phyloP scores from a whole-genome alignment of 2,113 vertebrate species.

The Centropus unirufus region DNA sequence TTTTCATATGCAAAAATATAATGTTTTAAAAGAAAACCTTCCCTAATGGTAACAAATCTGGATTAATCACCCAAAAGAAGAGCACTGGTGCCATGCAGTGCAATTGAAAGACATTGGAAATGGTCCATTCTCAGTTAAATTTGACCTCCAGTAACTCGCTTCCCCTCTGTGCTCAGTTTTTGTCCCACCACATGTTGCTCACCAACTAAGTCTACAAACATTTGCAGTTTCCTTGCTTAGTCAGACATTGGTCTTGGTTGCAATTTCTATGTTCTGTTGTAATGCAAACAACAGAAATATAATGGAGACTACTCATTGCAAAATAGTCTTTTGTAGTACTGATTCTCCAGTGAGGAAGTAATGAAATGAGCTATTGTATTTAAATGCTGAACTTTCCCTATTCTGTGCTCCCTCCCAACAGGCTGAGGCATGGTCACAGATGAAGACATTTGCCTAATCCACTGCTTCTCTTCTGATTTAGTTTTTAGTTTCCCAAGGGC shows the following conservation, averaged over 20 bases:
- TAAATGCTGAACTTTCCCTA: conserved; percentile 53
- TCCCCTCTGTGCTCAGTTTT: conserved; percentile 31
- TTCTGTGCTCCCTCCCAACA: conserved; percentile 23
- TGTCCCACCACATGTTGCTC: conserved; percentile 24
- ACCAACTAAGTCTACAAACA: conserved; percentile 19
- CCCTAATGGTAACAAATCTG: not conserved
- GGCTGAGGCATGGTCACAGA: conserved; percentile 36
- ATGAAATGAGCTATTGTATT: conserved; percentile 57
- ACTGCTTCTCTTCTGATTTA: conserved; percentile 2
- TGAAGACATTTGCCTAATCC: conserved; percentile 48
- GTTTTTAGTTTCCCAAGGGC: conserved; percentile 54
- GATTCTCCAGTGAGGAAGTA: conserved; percentile 51
- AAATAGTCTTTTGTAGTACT: conserved; percentile 48
- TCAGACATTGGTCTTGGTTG: conserved; percentile 30
- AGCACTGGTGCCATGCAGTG: not conserved
- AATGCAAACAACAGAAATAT: conserved; percentile 49
- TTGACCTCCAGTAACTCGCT: conserved; percentile 37
- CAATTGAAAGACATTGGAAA: not conserved
- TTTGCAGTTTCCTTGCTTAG: conserved; percentile 7
- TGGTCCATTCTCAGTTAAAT: not conserved
- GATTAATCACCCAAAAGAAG: not conserved
- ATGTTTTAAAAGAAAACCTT: not conserved
- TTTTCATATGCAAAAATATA: not conserved
- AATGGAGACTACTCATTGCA: conserved; percentile 53
- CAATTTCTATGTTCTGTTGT: conserved; percentile 54